These are phyloP conservation scores for Peromyscus leucopus DNA, from an alignment of 2,113 vertebrate species.

Conservation along the genomic window DNA sequence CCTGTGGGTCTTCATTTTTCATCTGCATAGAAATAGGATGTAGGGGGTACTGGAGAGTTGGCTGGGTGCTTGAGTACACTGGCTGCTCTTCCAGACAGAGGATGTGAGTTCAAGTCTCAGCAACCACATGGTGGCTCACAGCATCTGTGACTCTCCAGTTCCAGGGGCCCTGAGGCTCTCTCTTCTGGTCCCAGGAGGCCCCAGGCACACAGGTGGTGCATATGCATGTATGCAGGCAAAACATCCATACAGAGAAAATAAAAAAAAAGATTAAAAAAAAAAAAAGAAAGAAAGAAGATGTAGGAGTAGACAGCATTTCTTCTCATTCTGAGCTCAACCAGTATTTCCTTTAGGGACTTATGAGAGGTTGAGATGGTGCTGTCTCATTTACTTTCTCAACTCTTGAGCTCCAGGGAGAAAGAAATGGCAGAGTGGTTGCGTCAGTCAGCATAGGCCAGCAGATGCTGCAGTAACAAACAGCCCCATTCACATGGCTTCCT, in stretches of 20 bases:
- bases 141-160: neutral
- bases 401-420: neutral
- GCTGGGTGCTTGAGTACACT: neutral
- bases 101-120: neutral
- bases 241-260: neutral
- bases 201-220: neutral
- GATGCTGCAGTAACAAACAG: neutral
- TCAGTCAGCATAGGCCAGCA: conserved; percentile 31
- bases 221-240: neutral
- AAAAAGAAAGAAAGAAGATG: neutral
- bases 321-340: neutral
- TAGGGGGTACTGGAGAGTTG: neutral
- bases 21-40: neutral
- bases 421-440: neutral
- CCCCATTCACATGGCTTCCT: neutral
- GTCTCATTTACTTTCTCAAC: neutral
- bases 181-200: neutral
- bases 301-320: neutral
- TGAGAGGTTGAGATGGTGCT: neutral
- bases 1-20: neutral
- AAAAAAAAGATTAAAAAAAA: neutral
- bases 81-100: neutral
- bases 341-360: neutral
- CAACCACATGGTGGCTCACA: neutral
- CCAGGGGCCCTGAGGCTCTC: neutral